Base-by-base conservation (phyloP, 1,140 invertebrate species). In the Teleopsis dalmanni region DNA sequence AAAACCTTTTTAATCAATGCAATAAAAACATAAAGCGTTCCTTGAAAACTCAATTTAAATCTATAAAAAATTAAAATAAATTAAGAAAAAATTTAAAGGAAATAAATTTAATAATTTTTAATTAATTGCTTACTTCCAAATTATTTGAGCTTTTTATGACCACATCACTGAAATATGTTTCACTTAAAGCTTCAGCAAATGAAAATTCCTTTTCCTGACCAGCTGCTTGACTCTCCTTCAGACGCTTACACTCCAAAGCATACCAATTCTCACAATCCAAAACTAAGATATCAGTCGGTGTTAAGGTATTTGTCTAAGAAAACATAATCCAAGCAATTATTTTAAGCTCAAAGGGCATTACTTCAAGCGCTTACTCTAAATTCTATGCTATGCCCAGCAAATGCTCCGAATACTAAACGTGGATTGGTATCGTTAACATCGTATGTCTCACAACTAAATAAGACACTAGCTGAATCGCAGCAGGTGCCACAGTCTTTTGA, bases 401-500 rank as follows among this genome's bases (percentile, higher is more conserved):
- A 79, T 14, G 78, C 78, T 10, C 79, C 80, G 65, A 82, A 81
- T 25, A 77, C 65, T 29, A 79, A 64, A 38, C 72, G 64, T 4
- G 72, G 65, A 50, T 68, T 70, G 14, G 51, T 55, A 38, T 71
- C 66, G 53, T 70, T 70, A 10, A 79, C 66, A 65, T 83, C 81
- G 65, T 80, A 83, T 35, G 80, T 83, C 60, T 83, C 80, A 72
- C 81, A 82, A 53, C 73, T 76, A 58, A 83, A 83, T 51, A 83
- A 68, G 3, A 81, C 79, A 54, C 57, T 67, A 29, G 65, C 65
- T 40, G 64, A 64, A 25, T 67, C 64, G 50, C 59, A 65, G 44
- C 55, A 62, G 40, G 51, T 56, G 47, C 55, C 55, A 35, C 62
- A 61, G 54, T 62, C 59, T 51, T 80, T 74, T 21, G 68, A 60